Evolutionary conservation across 2,797 vertebrate species (phyloP), one percentile per base, ranked within the genome.

Genomic region (Gephyroberyx darwinii): DNA sequence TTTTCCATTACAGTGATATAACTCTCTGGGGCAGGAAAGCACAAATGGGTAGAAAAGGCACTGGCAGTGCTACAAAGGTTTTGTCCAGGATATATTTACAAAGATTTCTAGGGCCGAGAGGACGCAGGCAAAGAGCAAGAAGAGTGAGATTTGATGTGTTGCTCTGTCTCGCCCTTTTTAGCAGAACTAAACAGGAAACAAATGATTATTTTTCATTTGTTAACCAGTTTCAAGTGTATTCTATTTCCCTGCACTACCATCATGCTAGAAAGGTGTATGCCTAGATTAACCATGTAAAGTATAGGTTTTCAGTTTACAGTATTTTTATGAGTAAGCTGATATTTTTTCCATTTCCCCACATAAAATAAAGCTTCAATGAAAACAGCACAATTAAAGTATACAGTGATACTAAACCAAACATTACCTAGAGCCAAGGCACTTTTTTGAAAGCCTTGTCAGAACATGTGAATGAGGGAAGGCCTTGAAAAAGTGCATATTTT

Each of bases 401-500:
- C 35, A 61, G 75, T 75, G 82, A 78, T 59, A 65, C 73, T 68
- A 60, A 26, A 26, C 26, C 77, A 86, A 89, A 89, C 86, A 83
- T 69, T 69, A 76, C 58, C 43, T 22, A 6, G 65, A 84, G 84
- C 85, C 67, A 73, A 82, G 78, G 31, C 76, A 80, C 84, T 86
- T 82, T 78, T 81, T 78, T 81, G 75, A 68, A 85, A 82, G 71
- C 89, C 88, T 64, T 90, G 90, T 90, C 78, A 59, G 80, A 86
- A 92, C 90, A 86, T 81, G 88, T 78, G 84, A 92, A 87, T 69
- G 68, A 83, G 83, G 82, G 70, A 83, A 75, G 71, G 67, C 56
- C 81, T 65, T 86, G 54, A 87, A 91, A 88, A 90, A 77, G 75
- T 84, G 79, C 84, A 89, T 88, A 91, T 93, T 92, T 90, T 87